Base-by-base conservation (phyloP, 2,113 vertebrate species). In the Oreocharis arfaki region DNA sequence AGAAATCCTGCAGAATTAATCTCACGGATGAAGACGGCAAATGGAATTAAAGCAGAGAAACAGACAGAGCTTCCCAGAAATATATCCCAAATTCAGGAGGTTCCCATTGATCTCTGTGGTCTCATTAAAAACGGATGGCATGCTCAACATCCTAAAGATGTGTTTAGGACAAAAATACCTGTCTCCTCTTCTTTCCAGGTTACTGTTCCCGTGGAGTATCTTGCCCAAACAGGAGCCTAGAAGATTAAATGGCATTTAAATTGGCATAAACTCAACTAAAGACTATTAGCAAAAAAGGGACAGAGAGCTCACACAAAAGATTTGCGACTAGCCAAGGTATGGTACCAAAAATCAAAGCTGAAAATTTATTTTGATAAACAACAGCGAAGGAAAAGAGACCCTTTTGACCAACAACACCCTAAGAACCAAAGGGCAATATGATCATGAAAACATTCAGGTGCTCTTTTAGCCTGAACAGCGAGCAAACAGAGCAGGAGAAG, bases 381-480 rank as follows among this genome's bases (percentile, higher is more conserved):
- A 11, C 18, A 37, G 3, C 0, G 4, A 41, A 5, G 26, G 10
- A 4, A 71, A 56, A 76, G 6, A 24, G 14, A 7, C 9, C 0
- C 7, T 64, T 63, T 33, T 17, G 23, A 57, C 12, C 46, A 52
- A 6, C 10, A 56, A 6, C 16, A 7, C 21, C 19, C 5, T 9
- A 50, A 33, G 23, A 67, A 41, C 3, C 8, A 15, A 26, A 44
- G 11, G 10, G 10, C 1, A 13, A 44, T 0, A 10, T 0, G 2
- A 49, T 2, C 4, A 18, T 1, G 13, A n/a, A 49, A 30, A 5
- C 12, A 16, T 5, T 5, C 1, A 6, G 19, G 22, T 2, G 11
- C 4, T 2, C 5, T 53, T 77, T n/a, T 1, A 49, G 13, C 16
- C 30, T 1, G 7, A 44, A 19, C 0, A n/a, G 5, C 0, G 4